Evolutionary conservation across 2,797 vertebrate genomes (phyloP), one percentile per base, ranked within the genome.

Genomic region (Sardinella longiceps): DNA sequence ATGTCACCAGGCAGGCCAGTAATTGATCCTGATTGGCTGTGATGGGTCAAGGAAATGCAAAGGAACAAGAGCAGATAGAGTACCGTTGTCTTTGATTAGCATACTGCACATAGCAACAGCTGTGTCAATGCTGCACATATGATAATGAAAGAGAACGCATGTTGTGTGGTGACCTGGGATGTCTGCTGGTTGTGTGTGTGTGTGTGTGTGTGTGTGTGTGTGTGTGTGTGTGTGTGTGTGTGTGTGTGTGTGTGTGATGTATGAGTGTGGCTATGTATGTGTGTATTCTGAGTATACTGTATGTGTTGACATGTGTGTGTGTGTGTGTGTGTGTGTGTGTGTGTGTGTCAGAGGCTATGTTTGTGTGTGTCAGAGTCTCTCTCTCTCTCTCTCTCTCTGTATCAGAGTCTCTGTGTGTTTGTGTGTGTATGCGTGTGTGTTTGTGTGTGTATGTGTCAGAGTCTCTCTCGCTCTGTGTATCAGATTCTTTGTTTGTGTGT

Each of bases 121-220:
- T 28, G n/a, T 2, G 11, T 12, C 7, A 60, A 2, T 33, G 25
- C 28, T 66, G 9, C 25, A 30, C 60, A 66, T 66, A 10, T 66
- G 4, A 3, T 43, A 25, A 66, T 66, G 25, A 11, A 12, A 66
- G 12, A 30, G 25, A 28, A 66, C 60, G n/a, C n/a, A n/a, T n/a
- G n/a, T n/a, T n/a, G n/a, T n/a, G n/a, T n/a, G n/a, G n/a, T n/a
- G n/a, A n/a, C n/a, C 12, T 11, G 33, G 63, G 5, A 28, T 70
- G 63, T 33, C 3, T 70, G 63, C 33, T 12, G 7, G 30, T 2
- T 25, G 63, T 70, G 28, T 33, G 28, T 70, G 63, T 70, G 63
- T 33, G 63, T 70, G 60, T 63, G 60, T 66, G 60, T 66, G 25
- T 66, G 60, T 30, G 60, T 66, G 60, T 30, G 63, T 70, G 63